Conservation (phyloP, 2,888 invertebrate genomes). For the Drosophila niveifrons region DNA sequence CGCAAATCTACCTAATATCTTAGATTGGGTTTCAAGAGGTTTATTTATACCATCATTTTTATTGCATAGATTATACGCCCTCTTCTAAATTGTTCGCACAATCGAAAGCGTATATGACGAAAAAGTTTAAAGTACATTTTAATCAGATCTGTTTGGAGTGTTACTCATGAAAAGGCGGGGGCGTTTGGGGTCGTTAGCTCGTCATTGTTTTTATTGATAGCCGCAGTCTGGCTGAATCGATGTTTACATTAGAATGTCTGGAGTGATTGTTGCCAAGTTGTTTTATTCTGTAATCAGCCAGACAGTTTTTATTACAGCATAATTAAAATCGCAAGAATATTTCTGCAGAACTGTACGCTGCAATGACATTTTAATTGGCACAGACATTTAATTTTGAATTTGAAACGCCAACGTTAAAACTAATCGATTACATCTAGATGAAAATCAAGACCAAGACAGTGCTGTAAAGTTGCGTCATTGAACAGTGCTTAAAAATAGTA, state of each 20-base stretch:
- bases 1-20: constrained; percentile 5
- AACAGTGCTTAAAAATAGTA: constrained; percentile 41
- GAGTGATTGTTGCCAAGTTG: constrained; percentile 44
- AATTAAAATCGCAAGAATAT: constrained; percentile 50
- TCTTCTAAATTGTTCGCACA: not conserved
- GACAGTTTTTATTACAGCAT: constrained; percentile 58
- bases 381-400: constrained; percentile 26
- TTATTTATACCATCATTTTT: constrained; percentile 22
- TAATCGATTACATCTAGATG: constrained; percentile 35
- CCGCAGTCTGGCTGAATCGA: not conserved
- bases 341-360: constrained; percentile 47
- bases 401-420: constrained; percentile 20
- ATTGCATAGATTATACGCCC: not conserved
- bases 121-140: constrained; percentile 30
- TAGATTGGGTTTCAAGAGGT: not conserved
- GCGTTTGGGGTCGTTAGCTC: constrained; percentile 29
- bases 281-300: constrained; percentile 59
- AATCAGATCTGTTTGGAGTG: constrained; percentile 1
- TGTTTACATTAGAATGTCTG: constrained; percentile 26
- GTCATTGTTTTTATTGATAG: constrained; percentile 32
- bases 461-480: constrained; percentile 11
- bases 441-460: constrained; percentile 17
- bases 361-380: constrained; percentile 17
- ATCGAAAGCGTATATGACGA: not conserved
- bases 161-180: constrained; percentile 24